Conservation (phyloP, 2,888 invertebrate genomes). For the Calliphora vomitoria region DNA sequence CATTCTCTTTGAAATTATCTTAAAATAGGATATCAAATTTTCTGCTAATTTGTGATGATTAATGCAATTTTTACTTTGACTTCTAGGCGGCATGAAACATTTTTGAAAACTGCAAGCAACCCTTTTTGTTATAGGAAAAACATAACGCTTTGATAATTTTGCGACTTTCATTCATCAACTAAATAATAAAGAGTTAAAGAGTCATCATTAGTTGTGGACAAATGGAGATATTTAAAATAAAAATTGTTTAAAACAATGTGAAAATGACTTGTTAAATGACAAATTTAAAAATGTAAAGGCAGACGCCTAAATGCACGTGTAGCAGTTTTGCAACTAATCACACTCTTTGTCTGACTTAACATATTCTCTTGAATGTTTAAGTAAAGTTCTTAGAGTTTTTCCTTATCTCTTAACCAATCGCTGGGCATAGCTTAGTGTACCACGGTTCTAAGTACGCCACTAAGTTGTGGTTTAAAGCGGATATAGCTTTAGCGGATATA, state of each 20-base stretch:
- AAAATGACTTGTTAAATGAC: conserved; percentile 49
- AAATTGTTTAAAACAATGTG: conserved; percentile 17
- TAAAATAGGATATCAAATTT: conserved; percentile 30
- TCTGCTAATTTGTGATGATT: conserved; percentile 72
- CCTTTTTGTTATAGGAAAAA: conserved; percentile 17
- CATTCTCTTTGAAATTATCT: conserved; percentile 6
- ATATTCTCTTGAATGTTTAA: neutral
- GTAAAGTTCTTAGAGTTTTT: neutral
- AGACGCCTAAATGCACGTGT: neutral
- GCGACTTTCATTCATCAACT: conserved; percentile 58
- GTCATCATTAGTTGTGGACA: conserved; percentile 43
- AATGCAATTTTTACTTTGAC: conserved; percentile 39
- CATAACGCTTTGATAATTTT: conserved; percentile 39
- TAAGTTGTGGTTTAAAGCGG: conserved; percentile 5
- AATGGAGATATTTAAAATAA: neutral
- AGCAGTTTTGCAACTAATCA: neutral
- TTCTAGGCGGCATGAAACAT: neutral
- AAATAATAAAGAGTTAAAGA: conserved; percentile 38
- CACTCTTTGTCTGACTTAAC: neutral
- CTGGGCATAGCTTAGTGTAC: too few species aligned
- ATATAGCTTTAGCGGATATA: conserved; percentile 32
- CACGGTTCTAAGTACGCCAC: too few species aligned
- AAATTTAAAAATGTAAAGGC: neutral
- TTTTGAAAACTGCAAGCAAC: conserved; percentile 40
- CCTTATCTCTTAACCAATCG: neutral